phyloP scores from a whole-genome alignment of 2,888 invertebrate species.

The Drosophila siamana region DNA sequence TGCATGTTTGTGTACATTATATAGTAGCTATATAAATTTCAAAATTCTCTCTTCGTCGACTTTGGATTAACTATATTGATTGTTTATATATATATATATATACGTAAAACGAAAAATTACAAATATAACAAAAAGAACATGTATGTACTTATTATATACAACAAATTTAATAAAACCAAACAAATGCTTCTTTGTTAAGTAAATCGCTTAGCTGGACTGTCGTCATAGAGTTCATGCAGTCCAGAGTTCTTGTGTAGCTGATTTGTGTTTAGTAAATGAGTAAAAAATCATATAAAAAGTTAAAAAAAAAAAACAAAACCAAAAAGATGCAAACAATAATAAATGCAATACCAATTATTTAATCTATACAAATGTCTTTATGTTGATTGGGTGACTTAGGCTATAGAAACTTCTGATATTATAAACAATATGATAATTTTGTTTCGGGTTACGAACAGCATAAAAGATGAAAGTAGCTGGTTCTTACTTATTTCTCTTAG shows the following conservation, averaged over 20 bases:
- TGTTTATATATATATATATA: slow-evolving; percentile 55
- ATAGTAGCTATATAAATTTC: slow-evolving; percentile 32
- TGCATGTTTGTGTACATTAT: slow-evolving; percentile 40
- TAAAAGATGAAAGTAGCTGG: no score
- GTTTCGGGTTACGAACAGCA: no score
- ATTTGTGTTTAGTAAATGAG: slow-evolving; percentile 70
- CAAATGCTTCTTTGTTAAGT: slow-evolving; percentile 58
- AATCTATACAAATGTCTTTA: slow-evolving; percentile 23
- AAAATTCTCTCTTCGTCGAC: slow-evolving; percentile 22
- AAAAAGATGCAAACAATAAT: slow-evolving; percentile 34
- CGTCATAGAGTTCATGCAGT: slow-evolving; percentile 19
- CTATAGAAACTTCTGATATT: no score
- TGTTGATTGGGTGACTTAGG: no score
- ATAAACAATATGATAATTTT: no score
- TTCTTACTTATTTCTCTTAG: no score
- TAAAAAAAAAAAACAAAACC: slow-evolving; percentile 9
- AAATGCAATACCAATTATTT: slow-evolving; percentile 62
- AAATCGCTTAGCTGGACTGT: slow-evolving; percentile 61
- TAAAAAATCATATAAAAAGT: slow-evolving; percentile 42
- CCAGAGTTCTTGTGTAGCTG: slow-evolving; percentile 69
- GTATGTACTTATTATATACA: slow-evolving; percentile 30
- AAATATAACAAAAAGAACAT: slow-evolving; percentile 1
- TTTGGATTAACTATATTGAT: slow-evolving; percentile 47
- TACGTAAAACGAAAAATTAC: slow-evolving; percentile 20
- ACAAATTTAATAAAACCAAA: slow-evolving; percentile 17